Evolutionary conservation across 2,888 invertebrate genomes (phyloP), one percentile per base, ranked within the genome.

Genomic region (Dynastes tityus): DNA sequence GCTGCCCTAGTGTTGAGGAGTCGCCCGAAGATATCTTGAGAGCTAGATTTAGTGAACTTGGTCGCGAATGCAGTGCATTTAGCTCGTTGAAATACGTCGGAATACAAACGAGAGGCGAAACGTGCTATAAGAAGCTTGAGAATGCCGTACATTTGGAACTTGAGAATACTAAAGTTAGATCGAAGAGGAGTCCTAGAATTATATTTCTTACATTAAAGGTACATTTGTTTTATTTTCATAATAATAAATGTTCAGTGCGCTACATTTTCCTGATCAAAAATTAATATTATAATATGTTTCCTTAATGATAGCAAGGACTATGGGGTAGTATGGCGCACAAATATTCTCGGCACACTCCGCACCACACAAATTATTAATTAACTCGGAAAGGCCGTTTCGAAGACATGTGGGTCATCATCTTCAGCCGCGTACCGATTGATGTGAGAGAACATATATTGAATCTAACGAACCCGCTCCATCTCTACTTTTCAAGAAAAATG

Each of bases 31-130:
- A 93, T 82, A 90, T 92, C 78, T 84, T 94, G 74, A 89, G 92
- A 73, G 89, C 90, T 29, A 90, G 91, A 81, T 95, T 95, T 86
- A 89, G 90, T 9, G 91, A 92, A 80, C 88, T 93, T 84, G 90
- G 91, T 67, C 89, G 93, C 70, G 91, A 92, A 81, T 92, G 93
- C 64, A 94, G 94, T 82, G 93, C 94, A 16, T 95, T 95, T 85
- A 93, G 93, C 86, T 93, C 94, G 13, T 87, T 95, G 58, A 92
- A 92, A 80, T 94, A 94, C 83, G 89, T 94, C 67, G 94, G 94
- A n/a, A 89, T 92, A 53, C 91, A 91, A 84, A 92, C 91, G 11
- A 85, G 87, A 2, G 87, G 86, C 67, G 78, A 79, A 16, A 95
- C 94, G 2, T 90, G 93, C 85, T 95, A 93, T 86, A 87, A 88